phyloP scores from a whole-genome alignment of 1,140 invertebrate species.

The Drosophila leontia region DNA sequence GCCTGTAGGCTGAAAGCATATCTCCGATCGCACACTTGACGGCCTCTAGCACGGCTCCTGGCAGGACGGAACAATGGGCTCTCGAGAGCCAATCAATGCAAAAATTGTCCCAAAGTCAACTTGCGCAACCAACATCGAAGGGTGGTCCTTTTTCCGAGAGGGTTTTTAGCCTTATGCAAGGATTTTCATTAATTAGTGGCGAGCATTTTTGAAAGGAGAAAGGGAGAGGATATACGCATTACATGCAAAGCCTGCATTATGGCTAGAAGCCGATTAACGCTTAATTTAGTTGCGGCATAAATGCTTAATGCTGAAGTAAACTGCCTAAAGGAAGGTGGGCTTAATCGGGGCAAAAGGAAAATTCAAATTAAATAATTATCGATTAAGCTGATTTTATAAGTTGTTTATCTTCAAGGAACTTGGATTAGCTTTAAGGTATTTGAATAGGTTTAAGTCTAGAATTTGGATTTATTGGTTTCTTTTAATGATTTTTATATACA shows the following conservation, averaged over 20 bases:
- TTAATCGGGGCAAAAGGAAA: not conserved
- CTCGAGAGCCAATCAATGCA: slow-evolving; percentile 72
- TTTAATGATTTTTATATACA: no score
- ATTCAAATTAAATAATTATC: not conserved
- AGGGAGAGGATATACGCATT: not conserved
- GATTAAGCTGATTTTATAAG: not conserved
- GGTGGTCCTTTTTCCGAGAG: not conserved
- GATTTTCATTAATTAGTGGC: slow-evolving; percentile 34
- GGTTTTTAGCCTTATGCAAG: slow-evolving; percentile 20
- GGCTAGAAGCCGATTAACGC: slow-evolving; percentile 28
- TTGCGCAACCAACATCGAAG: slow-evolving; percentile 20
- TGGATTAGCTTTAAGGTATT: not conserved
- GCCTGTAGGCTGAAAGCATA: slow-evolving; percentile 4
- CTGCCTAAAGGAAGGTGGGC: not conserved
- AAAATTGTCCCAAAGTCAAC: slow-evolving; percentile 40
- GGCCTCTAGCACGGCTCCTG: slow-evolving; percentile 9
- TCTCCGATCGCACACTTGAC: slow-evolving; percentile 34
- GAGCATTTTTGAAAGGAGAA: not conserved
- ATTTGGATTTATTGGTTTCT: not conserved
- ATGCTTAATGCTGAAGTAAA: not conserved
- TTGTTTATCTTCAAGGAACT: not conserved
- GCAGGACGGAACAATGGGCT: slow-evolving; percentile 49
- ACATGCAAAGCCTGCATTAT: not conserved
- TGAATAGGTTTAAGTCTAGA: not conserved
- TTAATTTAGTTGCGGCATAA: slow-evolving; percentile 24